Evolutionary conservation across 2,113 vertebrate species (phyloP).

Genomic region (Nanorana parkeri): DNA sequence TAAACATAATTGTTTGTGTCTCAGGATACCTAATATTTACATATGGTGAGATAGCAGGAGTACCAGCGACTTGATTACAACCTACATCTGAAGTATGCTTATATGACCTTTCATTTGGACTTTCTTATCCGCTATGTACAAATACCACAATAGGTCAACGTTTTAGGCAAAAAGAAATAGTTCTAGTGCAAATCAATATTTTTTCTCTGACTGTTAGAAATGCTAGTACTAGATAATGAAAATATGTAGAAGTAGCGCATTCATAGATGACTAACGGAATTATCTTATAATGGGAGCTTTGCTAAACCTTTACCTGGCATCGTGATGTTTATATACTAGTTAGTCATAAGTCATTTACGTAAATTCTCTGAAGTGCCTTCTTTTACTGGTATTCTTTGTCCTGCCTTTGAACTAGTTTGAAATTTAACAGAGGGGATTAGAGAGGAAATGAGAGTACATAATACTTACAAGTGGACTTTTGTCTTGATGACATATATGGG

Average conservation of each 20-base stretch:
- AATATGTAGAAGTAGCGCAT: neutral
- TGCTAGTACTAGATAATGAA: neutral
- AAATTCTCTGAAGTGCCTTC: slow-evolving; percentile 25
- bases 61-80: too few species aligned
- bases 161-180: neutral
- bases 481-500: slow-evolving; percentile 36
- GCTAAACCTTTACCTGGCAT: slow-evolving; percentile 2
- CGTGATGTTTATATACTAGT: slow-evolving; percentile 13
- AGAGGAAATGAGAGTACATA: slow-evolving; percentile 29
- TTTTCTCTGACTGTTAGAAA: neutral
- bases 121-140: neutral
- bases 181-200: neutral
- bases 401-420: slow-evolving; percentile 30
- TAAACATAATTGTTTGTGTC: too few species aligned
- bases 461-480: slow-evolving; percentile 31
- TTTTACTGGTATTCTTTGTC: slow-evolving; percentile 14
- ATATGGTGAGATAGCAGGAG: too few species aligned
- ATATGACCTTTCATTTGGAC: neutral
- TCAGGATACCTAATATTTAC: too few species aligned
- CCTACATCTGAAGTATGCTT: neutral
- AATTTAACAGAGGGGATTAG: slow-evolving; percentile 36
- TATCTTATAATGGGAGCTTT: neutral
- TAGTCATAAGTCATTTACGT: slow-evolving; percentile 27
- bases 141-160: neutral
- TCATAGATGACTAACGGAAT: neutral